Conservation (phyloP, 37 sponge, comb jelly and placozoan genomes). For the Tethya wilhelma region DNA sequence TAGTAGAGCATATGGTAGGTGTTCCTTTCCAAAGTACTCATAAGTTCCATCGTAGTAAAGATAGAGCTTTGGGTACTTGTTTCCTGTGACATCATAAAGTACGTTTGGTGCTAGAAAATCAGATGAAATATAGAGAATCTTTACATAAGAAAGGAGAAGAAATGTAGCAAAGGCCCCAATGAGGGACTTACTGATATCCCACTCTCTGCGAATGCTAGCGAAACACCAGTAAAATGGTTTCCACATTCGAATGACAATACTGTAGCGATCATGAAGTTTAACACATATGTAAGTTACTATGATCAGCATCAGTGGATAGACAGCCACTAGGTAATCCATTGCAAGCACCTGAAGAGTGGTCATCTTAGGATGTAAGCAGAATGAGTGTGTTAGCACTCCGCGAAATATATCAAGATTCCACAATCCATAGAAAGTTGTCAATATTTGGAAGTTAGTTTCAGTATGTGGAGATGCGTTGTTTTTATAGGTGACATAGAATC, state of each 20-base stretch:
- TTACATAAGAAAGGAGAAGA: slow-evolving; percentile 14
- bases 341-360: slow-evolving; percentile 1
- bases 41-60: neutral
- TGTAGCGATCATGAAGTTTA: slow-evolving; percentile 7
- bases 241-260: neutral
- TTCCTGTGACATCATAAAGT: too few species aligned
- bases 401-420: too few species aligned
- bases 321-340: neutral
- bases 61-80: neutral
- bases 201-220: neutral
- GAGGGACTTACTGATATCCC: neutral
- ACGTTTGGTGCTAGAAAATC: neutral
- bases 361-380: too few species aligned
- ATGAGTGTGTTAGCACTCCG: too few species aligned
- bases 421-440: too few species aligned
- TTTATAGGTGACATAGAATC: too few species aligned
- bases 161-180: slow-evolving; percentile 3
- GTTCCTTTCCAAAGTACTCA: neutral
- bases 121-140: neutral
- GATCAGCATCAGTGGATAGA: neutral
- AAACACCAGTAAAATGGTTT: neutral
- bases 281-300: neutral
- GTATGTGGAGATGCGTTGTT: too few species aligned
- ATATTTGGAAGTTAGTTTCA: too few species aligned
- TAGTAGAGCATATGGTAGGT: slow-evolving; percentile 2